A percentile compares a stretch with the other conserved stretches of the same genome.
phyloP scores from a whole-genome alignment of 2,797 vertebrate species.

The Oreochromis mossambicus region DNA sequence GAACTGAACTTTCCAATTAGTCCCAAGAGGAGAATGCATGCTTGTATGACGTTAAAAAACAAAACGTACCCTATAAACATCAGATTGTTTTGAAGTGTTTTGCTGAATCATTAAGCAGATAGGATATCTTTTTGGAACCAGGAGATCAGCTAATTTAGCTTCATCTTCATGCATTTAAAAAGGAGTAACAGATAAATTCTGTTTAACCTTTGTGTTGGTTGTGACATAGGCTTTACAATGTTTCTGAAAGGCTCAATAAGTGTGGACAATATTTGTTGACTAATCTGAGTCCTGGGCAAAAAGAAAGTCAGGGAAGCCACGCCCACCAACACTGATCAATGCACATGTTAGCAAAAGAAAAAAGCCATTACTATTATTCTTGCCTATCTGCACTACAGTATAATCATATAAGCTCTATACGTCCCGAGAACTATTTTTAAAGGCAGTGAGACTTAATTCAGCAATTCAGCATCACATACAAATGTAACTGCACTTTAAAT shows the following conservation, averaged over 20 bases:
- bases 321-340: background rate
- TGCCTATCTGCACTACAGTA: background rate
- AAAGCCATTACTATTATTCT: background rate
- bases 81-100: accelerated
- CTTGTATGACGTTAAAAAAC: background rate
- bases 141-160: background rate
- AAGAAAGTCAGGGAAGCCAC: background rate
- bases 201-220: background rate
- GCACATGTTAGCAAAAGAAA: background rate
- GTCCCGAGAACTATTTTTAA: background rate
- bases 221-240: background rate
- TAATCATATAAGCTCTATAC: background rate
- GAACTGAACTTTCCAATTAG: background rate
- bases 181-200: accelerated
- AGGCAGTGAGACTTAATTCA: background rate
- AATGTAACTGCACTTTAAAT: background rate
- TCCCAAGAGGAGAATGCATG: background rate
- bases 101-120: background rate
- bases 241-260: background rate
- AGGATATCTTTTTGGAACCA: background rate
- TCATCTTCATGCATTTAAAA: background rate
- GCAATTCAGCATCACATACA: background rate
- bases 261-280: background rate
- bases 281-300: background rate
- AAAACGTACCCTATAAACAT: background rate